phyloP scores from a whole-genome alignment of 2,797 vertebrate species.

The Lateolabrax maculatus region DNA sequence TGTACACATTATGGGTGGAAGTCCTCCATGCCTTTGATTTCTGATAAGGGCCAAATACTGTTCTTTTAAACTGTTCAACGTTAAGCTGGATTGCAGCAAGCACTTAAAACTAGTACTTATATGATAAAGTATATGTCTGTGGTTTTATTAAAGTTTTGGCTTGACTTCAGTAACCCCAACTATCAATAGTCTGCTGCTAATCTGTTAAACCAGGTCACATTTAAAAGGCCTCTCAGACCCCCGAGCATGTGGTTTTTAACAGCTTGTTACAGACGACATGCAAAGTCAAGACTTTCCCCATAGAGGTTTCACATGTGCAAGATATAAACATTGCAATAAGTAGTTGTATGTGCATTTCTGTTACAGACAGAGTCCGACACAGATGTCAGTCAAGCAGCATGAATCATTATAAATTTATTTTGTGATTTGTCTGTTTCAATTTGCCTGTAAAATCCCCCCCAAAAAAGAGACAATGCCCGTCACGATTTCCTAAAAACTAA shows the following conservation, averaged over 20 bases:
- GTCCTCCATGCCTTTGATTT: conserved; percentile 2
- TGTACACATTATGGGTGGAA: background rate
- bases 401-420: background rate
- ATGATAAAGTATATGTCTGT: conserved; percentile 2
- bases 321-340: background rate
- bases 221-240: conserved; percentile 5
- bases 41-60: background rate
- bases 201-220: conserved; percentile 41
- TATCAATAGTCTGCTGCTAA: conserved; percentile 30
- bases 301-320: background rate
- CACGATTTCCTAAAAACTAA: background rate
- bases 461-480: background rate
- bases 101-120: background rate
- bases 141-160: conserved; percentile 2
- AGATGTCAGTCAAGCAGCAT: background rate
- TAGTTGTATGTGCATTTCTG: background rate
- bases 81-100: background rate
- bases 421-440: background rate
- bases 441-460: background rate
- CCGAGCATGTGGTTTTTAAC: conserved; percentile 1
- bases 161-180: conserved; percentile 10
- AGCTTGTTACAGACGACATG: background rate
- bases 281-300: background rate
- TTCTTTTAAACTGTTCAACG: background rate
- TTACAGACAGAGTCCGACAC: background rate